These are phyloP conservation scores for Zootoca vivipara DNA, from an alignment of 2,113 vertebrate species.

Conservation along the genomic window DNA sequence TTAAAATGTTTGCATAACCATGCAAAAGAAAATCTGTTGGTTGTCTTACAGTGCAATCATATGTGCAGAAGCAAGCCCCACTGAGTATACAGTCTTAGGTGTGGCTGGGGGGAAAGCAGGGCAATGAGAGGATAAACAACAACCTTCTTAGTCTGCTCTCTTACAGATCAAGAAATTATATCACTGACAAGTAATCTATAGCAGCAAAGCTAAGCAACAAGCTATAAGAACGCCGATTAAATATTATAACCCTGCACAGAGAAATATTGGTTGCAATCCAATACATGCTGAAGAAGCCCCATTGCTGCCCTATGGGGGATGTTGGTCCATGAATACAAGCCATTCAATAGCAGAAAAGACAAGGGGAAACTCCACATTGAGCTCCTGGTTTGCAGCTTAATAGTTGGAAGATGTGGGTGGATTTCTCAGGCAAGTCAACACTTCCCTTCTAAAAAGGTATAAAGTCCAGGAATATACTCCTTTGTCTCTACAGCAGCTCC, in stretches of 20 bases:
- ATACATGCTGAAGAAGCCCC: neutral
- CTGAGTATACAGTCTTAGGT: neutral
- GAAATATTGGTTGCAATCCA: neutral
- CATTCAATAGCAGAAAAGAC: neutral
- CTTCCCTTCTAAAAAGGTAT: conserved; percentile 17
- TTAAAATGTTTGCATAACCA: neutral
- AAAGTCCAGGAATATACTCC: neutral
- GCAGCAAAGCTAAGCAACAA: neutral
- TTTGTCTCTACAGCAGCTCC: neutral
- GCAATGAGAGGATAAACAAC: neutral
- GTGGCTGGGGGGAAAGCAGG: neutral
- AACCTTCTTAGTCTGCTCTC: neutral
- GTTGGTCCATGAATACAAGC: neutral
- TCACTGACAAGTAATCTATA: neutral
- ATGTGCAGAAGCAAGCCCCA: no score
- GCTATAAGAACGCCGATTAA: neutral
- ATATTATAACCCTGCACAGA: neutral
- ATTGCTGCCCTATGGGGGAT: neutral
- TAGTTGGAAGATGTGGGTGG: neutral
- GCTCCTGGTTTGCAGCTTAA: neutral
- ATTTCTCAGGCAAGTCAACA: neutral
- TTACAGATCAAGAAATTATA: neutral
- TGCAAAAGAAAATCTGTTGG: neutral
- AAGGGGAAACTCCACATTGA: neutral
- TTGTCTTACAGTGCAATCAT: neutral